These are phyloP conservation scores for Pseudopleuronectes americanus DNA, from an alignment of 2,797 vertebrate genomes.

Conservation along the genomic window DNA sequence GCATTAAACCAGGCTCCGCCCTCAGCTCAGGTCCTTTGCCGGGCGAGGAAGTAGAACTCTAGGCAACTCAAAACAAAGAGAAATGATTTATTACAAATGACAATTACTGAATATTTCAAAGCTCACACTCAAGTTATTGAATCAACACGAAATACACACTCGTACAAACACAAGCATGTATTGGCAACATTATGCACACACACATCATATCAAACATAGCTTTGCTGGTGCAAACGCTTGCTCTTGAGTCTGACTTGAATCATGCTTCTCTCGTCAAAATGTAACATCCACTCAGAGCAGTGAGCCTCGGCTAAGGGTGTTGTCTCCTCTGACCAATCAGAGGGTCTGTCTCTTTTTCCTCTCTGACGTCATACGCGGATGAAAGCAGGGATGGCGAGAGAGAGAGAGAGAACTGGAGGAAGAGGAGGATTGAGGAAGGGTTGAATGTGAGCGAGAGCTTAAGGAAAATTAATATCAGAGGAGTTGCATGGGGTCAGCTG, in stretches of 20 bases:
- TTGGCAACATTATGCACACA: too few species aligned
- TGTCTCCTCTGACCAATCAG: constrained; percentile 64
- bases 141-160: not conserved
- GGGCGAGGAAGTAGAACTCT: too few species aligned
- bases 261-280: constrained; percentile 23
- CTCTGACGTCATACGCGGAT: constrained; percentile 57
- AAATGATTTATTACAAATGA: not conserved
- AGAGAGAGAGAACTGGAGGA: constrained; percentile 9
- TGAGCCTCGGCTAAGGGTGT: constrained; percentile 54
- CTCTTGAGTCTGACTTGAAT: constrained; percentile 24
- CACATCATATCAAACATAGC: not conserved
- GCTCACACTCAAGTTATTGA: not conserved
- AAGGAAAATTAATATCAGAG: constrained; percentile 27
- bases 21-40: too few species aligned
- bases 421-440: constrained; percentile 11
- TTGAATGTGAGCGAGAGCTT: constrained; percentile 34
- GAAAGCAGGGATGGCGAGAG: constrained; percentile 28
- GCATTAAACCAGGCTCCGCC: too few species aligned
- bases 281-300: constrained; percentile 29
- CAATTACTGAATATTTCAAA: not conserved
- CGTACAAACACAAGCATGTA: not conserved
- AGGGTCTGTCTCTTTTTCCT: constrained; percentile 28
- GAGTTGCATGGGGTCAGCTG: constrained; percentile 28
- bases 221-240: not conserved
- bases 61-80: not conserved